Conservation (phyloP, 2,113 vertebrate genomes). For the Speoplatyrhinus poulsoni region DNA sequence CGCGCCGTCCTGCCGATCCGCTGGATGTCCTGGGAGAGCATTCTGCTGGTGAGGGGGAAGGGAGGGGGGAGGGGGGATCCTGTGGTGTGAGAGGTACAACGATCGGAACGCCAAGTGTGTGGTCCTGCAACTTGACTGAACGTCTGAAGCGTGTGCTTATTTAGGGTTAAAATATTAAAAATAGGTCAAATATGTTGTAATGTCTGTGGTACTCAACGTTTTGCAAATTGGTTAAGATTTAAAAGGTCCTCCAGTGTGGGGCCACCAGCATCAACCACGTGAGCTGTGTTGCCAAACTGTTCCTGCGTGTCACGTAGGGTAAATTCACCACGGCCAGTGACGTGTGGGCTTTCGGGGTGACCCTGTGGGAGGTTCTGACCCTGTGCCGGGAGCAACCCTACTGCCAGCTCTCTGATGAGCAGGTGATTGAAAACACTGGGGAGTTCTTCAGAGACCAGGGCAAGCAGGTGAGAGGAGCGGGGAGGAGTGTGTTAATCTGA, state of each 20-base stretch:
- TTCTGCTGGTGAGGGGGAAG: slow-evolving; percentile 82
- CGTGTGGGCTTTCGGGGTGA: slow-evolving; percentile 94
- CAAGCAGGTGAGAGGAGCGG: slow-evolving; percentile 79
- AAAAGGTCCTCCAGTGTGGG: too few species aligned
- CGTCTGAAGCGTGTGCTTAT: too few species aligned
- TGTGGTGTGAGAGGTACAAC: too few species aligned
- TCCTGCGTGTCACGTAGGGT: slow-evolving; percentile 74
- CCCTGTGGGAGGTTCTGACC: slow-evolving; percentile 93
- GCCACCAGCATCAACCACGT: background rate
- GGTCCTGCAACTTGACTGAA: too few species aligned
- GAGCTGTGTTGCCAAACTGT: background rate
- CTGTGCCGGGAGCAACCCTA: slow-evolving; percentile 94
- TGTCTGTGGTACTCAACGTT: too few species aligned
- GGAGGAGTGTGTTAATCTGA: background rate
- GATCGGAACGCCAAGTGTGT: too few species aligned
- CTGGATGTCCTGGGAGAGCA: slow-evolving; percentile 99
- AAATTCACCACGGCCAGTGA: slow-evolving; percentile 98
- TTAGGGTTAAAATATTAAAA: too few species aligned
- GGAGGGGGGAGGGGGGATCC: background rate
- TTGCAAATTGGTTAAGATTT: background rate
- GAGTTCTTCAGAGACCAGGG: slow-evolving; percentile 96
- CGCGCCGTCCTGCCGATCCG: slow-evolving; percentile 96
- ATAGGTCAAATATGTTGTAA: too few species aligned
- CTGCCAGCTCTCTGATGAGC: slow-evolving; percentile 91
- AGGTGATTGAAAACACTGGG: slow-evolving; percentile 96